These are phyloP conservation scores for Aphodius granarius DNA, from an alignment of 2,888 invertebrate genomes.

Conservation along the genomic window DNA sequence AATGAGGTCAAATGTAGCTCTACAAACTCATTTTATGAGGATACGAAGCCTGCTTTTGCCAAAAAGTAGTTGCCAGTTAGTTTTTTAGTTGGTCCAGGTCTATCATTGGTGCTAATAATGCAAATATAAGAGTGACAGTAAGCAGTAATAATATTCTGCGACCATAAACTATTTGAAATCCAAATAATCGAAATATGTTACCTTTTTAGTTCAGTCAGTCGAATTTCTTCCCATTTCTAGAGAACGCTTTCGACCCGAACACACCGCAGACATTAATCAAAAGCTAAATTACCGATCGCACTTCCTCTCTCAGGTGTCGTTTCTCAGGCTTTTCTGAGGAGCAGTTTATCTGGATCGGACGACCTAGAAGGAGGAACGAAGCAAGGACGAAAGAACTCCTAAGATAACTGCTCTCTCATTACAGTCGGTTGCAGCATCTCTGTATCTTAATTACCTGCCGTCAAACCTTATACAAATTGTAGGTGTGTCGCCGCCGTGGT, in stretches of 20 bases:
- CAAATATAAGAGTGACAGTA: too few relatives aligned
- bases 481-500: neutral
- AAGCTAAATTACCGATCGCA: neutral
- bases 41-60: too few relatives aligned
- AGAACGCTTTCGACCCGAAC: neutral
- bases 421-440: neutral
- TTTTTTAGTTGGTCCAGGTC: too few relatives aligned
- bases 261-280: neutral
- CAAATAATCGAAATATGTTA: neutral
- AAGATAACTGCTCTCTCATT: neutral
- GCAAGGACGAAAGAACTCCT: neutral
- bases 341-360: neutral
- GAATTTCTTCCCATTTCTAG: neutral
- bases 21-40: neutral
- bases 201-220: neutral
- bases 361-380: neutral
- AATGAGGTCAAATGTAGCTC: neutral
- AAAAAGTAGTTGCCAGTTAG: too few relatives aligned
- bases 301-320: neutral
- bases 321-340: neutral
- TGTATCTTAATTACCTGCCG: neutral
- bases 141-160: neutral
- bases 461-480: neutral
- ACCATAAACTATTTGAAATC: neutral
- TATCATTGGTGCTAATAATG: too few relatives aligned